Conservation (phyloP, 2,888 invertebrate genomes). For the Nemurella pictetii region DNA sequence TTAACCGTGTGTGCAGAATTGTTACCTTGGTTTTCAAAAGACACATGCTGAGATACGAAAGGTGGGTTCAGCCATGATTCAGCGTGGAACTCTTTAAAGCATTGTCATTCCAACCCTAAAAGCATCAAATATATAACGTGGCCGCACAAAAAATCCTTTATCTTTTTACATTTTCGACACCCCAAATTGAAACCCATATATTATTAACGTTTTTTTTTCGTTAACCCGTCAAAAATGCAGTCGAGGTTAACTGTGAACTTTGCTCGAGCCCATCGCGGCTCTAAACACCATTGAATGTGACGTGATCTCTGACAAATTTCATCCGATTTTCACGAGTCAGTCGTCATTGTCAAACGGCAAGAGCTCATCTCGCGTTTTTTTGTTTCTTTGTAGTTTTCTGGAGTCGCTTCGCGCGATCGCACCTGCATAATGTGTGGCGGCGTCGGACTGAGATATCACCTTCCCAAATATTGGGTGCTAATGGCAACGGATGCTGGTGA, state of each 20-base stretch:
- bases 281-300: neutral
- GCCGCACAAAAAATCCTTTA: neutral
- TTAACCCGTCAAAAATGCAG: neutral
- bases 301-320: neutral
- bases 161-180: neutral
- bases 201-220: neutral
- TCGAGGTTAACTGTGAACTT: neutral
- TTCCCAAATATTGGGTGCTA: neutral
- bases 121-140: neutral
- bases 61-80: neutral
- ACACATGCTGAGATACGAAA: conserved; percentile 1
- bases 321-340: neutral
- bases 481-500: neutral
- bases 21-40: neutral
- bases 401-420: neutral
- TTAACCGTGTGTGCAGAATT: conserved; percentile 15
- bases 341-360: neutral
- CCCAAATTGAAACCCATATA: neutral
- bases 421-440: neutral
- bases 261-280: neutral
- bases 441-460: neutral
- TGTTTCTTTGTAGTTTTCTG: neutral
- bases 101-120: neutral
- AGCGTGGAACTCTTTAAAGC: neutral
- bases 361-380: neutral